These are phyloP conservation scores for Cetonia aurata DNA, from an alignment of 2,888 invertebrate genomes.

Conservation along the genomic window DNA sequence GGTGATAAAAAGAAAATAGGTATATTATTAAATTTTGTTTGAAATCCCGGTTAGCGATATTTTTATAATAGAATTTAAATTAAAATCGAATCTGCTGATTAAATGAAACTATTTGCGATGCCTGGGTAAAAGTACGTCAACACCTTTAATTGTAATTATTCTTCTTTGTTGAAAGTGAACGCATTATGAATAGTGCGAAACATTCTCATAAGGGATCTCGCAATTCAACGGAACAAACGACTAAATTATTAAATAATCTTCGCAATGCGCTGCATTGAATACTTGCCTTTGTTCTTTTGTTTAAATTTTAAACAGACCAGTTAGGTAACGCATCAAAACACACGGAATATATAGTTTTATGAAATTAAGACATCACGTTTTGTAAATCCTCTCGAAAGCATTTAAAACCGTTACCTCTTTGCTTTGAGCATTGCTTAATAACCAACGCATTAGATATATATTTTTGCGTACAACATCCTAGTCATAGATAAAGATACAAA, in stretches of 20 bases:
- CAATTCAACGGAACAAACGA: neutral
- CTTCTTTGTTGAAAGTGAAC: slow-evolving; percentile 7
- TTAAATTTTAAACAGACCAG: slow-evolving; percentile 31
- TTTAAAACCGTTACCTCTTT: slow-evolving; percentile 11
- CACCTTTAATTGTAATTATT: slow-evolving; percentile 23
- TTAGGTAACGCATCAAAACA: slow-evolving; percentile 34
- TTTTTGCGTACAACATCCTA: too few relatives aligned
- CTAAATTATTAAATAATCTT: slow-evolving; percentile 33
- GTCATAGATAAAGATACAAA: too few relatives aligned
- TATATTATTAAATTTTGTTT: too few relatives aligned
- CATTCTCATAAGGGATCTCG: neutral
- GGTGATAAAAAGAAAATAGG: too few relatives aligned
- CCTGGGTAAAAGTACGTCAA: too few relatives aligned
- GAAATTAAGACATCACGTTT: slow-evolving; percentile 19
- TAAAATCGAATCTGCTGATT: too few relatives aligned
- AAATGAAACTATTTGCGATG: too few relatives aligned
- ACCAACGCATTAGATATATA: neutral
- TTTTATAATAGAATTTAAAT: too few relatives aligned
- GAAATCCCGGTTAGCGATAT: too few relatives aligned
- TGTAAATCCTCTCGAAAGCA: slow-evolving; percentile 1
- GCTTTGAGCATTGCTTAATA: slow-evolving; percentile 14
- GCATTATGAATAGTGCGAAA: neutral
- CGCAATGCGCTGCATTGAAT: slow-evolving; percentile 8
- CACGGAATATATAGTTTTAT: slow-evolving; percentile 21
- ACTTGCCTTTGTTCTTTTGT: slow-evolving; percentile 32